Base-by-base conservation (phyloP, 1,140 invertebrate species). In the Muscidifurax raptorellus region DNA sequence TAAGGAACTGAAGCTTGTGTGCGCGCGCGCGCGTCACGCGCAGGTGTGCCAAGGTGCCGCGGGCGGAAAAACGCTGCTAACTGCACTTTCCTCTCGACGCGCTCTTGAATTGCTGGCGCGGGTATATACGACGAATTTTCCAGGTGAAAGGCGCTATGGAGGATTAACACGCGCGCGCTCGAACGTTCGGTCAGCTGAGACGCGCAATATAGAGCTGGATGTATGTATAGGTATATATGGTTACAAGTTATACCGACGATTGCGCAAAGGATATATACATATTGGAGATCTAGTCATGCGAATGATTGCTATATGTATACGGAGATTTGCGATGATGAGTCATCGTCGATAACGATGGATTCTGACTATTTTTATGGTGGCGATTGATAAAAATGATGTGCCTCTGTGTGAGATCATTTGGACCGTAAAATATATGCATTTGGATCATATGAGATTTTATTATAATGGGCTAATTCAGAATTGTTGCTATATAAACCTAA, bases 141-240 rank as follows among this genome's bases (percentile, higher is more conserved):
- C 83, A 86, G 80, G 86, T 87, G 87, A 87, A 87, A 87, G 87
- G 86, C 71, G 71, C 32, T 1, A 30, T 9, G 28, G 52, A 6
- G 59, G 22, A 6, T 52, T 52, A 75, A 36, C 27, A 15, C 5
- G 69, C 69, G 69, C 30, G 27, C 71, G 32, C 71, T 40, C 36
- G 36, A 32, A 22, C 30, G 25, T 52, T 72, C 59, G 32, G 78
- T 74, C 75, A 72, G 64, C 64, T 59, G 64, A 83, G 59, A 69
- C 59, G 59, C 32, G 77, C n/a, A n/a, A n/a, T n/a, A 32, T 59
- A 80, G 22, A 15, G 59, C 44, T 22, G 32, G 52, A 15, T 32
- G 1, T 71, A 52, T 72, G 27, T 2, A 13, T 10, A 30, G 28
- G 72, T n/a, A n/a, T n/a, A n/a, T n/a, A 74, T 30, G 22, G 71